These are phyloP conservation scores for Turnix velox DNA, from an alignment of 2,113 vertebrate genomes.

Conservation along the genomic window DNA sequence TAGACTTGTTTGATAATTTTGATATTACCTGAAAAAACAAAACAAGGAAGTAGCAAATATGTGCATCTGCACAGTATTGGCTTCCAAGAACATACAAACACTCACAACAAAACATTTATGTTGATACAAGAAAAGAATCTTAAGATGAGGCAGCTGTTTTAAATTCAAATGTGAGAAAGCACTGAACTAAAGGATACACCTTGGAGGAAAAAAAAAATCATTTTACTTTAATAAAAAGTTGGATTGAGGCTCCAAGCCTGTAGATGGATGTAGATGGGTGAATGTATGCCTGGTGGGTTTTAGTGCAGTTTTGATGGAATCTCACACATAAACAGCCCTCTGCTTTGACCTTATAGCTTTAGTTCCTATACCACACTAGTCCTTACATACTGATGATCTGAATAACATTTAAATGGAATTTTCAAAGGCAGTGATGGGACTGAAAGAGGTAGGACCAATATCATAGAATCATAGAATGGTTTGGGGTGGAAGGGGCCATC, in stretches of 20 bases:
- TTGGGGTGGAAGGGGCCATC: too few species aligned
- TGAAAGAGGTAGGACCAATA: neutral
- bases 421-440: neutral
- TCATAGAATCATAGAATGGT: too few species aligned
- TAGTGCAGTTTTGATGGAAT: neutral
- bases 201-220: neutral
- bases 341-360: neutral
- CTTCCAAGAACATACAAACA: neutral
- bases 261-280: neutral
- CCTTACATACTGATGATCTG: neutral
- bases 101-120: neutral
- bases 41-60: conserved; percentile 11
- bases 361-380: neutral
- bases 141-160: neutral
- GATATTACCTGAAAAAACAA: conserved; percentile 79
- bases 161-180: neutral
- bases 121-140: neutral
- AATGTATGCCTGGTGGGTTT: neutral
- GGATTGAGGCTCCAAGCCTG: neutral
- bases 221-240: neutral
- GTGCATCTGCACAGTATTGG: neutral
- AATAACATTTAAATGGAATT: neutral
- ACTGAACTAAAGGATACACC: neutral
- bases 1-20: conserved; percentile 82
- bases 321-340: neutral